Base-by-base conservation (phyloP, 2,888 invertebrate genomes). In the Actias luna region DNA sequence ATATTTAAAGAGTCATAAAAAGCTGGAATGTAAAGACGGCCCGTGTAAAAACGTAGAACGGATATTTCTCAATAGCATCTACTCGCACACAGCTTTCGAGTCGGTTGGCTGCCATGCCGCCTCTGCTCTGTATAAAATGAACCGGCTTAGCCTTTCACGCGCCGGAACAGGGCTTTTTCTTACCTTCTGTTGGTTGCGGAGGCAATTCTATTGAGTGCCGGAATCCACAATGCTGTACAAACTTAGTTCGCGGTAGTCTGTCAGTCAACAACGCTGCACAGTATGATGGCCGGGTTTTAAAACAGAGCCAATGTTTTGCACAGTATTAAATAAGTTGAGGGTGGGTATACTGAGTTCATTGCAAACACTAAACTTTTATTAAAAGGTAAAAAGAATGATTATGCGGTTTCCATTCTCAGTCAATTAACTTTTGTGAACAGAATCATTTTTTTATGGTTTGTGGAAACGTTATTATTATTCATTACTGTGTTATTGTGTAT, bases 71-170 rank as follows among this genome's bases (percentile, higher is more conserved):
- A 80, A 83, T 78, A 69, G 77, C 72, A 71, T 72, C 71, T 69
- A 63, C 70, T 72, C 68, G 71, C 75, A 69, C 69, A 70, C 73
- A 76, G 76, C 76, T 81, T 83, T 80, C 77, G 76, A 69, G 73
- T 68, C 65, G 67, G 73, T 68, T 65, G 67, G 42, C 18, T 18
- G 18, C 18, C 42, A n/a, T 16, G 67, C 69, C 69, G 70, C 70
- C 70, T 71, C 62, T 73, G 69, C 70, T 73, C 76, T 79, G 78
- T 81, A 76, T 75, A 80, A 70, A 78, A 71, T 76, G 77, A 81
- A 82, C 79, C 77, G 78, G 77, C 80, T 82, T 76, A 81, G 78
- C 82, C 85, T 85, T 87, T 85, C 80, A 83, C 77, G 77, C 79
- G 72, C 67, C 74, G 76, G 76, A 84, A 84, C 82, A 77, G 75